A percentile compares a stretch with the other conserved stretches of the same genome.
Conservation (phyloP, 1,140 invertebrate genomes). For the Zaprionus lachaisei region DNA sequence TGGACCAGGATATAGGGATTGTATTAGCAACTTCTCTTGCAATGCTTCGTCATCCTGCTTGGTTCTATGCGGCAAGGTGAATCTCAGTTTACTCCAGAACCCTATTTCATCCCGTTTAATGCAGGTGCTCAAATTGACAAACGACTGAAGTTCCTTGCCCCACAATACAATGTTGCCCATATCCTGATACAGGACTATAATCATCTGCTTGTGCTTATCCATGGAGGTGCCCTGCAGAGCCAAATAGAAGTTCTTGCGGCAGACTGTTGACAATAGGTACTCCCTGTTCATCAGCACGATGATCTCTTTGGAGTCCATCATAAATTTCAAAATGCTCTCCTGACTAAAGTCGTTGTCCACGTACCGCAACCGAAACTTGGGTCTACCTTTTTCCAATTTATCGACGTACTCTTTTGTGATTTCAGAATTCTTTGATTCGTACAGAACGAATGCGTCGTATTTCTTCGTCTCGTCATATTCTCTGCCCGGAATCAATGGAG, state of each 20-base stretch:
- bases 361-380: not conserved
- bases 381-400: constrained; percentile 8
- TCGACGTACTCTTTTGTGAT: not conserved
- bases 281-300: not conserved
- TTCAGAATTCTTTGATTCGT: not conserved
- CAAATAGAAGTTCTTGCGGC: not conserved
- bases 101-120: constrained; percentile 1
- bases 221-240: not conserved
- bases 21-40: constrained; percentile 6
- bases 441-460: constrained; percentile 6
- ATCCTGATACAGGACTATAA: constrained; percentile 6
- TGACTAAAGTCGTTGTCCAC: not conserved
- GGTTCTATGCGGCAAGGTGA: constrained; percentile 1
- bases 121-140: not conserved
- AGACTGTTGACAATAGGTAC: not conserved
- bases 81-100: constrained; percentile 2
- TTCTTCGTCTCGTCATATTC: not conserved
- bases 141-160: not conserved
- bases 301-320: constrained; percentile 12
- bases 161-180: not conserved
- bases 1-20: not conserved
- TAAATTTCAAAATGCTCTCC: not conserved
- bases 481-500: not conserved
- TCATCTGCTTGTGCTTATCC: constrained; percentile 3
- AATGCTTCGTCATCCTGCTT: constrained; percentile 19